These are phyloP conservation scores for Pseudomyrmex sp. DNA, from an alignment of 1,140 invertebrate species.

Conservation along the genomic window DNA sequence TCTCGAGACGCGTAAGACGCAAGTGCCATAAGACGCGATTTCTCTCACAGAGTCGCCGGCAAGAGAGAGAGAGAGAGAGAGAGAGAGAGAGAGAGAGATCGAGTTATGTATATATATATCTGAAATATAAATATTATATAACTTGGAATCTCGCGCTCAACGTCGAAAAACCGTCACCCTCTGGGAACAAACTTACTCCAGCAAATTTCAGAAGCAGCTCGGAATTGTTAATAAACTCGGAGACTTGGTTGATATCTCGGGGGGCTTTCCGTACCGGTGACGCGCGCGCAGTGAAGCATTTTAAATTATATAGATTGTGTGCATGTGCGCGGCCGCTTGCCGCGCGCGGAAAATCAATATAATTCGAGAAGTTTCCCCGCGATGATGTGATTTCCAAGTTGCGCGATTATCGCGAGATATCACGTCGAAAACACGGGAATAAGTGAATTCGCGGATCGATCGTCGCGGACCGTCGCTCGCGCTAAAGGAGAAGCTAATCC, in stretches of 20 bases:
- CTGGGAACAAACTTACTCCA: conserved; percentile 50
- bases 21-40: conserved; percentile 36
- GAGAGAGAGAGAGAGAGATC: too few species aligned
- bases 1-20: conserved; percentile 17
- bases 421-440: neutral
- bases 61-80: neutral
- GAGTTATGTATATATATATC: neutral
- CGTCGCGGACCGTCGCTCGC: conserved; percentile 12
- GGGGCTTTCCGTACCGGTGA: conserved; percentile 5
- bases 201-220: conserved; percentile 50
- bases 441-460: conserved; percentile 18
- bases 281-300: conserved; percentile 21
- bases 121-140: conserved; percentile 57
- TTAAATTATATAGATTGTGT: conserved; percentile 46
- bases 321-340: neutral
- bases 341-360: too few species aligned
- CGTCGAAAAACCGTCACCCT: conserved; percentile 52
- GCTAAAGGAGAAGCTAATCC: conserved; percentile 30
- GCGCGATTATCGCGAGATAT: too few species aligned
- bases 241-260: conserved; percentile 45
- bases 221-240: conserved; percentile 60
- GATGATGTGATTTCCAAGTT: too few species aligned
- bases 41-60: neutral
- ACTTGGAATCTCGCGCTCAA: conserved; percentile 28
- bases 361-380: too few species aligned